Conservation (phyloP, 2,888 invertebrate species). For the Drosophila ustulata region DNA sequence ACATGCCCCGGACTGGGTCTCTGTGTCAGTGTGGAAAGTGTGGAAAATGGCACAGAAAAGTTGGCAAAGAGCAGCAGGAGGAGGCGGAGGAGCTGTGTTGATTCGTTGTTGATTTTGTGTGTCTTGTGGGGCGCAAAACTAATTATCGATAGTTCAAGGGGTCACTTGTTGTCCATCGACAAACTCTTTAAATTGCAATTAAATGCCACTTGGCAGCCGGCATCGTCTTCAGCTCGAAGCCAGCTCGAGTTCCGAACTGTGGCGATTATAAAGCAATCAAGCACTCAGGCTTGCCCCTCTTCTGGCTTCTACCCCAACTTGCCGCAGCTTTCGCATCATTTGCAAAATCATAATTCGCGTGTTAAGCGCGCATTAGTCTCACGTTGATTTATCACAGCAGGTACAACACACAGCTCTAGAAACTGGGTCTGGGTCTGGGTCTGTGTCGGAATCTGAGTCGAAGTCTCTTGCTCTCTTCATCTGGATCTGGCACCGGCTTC, state of each 20-base stretch:
- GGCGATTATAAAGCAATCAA: constrained; percentile 79
- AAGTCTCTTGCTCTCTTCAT: constrained; percentile 1
- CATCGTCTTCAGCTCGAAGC: neutral
- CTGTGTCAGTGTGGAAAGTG: constrained; percentile 58
- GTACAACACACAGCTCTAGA: constrained; percentile 59
- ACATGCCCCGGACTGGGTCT: constrained; percentile 46
- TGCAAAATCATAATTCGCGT: constrained; percentile 83
- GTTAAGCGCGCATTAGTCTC: constrained; percentile 83
- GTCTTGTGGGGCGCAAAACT: constrained; percentile 53
- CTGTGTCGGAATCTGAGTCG: constrained; percentile 39
- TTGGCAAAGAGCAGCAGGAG: neutral
- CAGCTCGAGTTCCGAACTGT: neutral
- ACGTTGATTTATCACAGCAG: constrained; percentile 83
- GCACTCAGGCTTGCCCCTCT: constrained; percentile 6
- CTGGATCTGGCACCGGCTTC: constrained; percentile 32
- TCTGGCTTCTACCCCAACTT: neutral
- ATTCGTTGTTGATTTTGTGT: constrained; percentile 70
- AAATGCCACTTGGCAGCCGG: constrained; percentile 56
- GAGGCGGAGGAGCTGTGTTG: constrained; percentile 47
- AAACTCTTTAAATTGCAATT: constrained; percentile 74
- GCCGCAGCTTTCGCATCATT: constrained; percentile 65
- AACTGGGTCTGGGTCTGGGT: constrained; percentile 70
- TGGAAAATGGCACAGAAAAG: constrained; percentile 12
- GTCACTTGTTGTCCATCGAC: constrained; percentile 48
- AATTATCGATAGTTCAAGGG: constrained; percentile 74